Conservation (phyloP, 2,797 vertebrate species). For the Enteromius radiatus region DNA sequence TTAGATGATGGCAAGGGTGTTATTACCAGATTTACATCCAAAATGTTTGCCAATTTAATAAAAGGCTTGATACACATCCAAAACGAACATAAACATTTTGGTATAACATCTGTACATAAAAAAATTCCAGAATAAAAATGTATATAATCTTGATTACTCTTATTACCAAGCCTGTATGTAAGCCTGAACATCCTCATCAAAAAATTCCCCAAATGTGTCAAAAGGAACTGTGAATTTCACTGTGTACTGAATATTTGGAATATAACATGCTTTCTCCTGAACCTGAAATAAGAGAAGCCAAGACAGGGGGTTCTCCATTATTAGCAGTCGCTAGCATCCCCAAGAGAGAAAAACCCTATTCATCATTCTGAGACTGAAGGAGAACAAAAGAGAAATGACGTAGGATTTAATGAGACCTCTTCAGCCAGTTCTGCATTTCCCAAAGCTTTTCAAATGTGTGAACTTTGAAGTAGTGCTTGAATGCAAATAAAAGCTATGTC, state of each 20-base stretch:
- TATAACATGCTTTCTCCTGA: slow-evolving; percentile 7
- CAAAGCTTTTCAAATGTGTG: slow-evolving; percentile 30
- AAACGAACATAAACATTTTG: neutral
- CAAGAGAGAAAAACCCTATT: slow-evolving; percentile 51
- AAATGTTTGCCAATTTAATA: too few species aligned
- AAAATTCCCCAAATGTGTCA: neutral
- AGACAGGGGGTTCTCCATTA: slow-evolving; percentile 43
- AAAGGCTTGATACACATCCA: neutral
- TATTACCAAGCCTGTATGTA: neutral
- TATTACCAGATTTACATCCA: neutral
- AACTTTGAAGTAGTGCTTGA: slow-evolving; percentile 23
- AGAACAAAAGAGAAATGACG: slow-evolving; percentile 53
- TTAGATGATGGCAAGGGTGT: neutral
- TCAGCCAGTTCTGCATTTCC: slow-evolving; percentile 31
- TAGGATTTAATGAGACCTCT: slow-evolving; percentile 59
- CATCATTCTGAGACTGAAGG: slow-evolving; percentile 21
- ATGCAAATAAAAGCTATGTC: slow-evolving; percentile 1
- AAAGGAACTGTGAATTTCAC: neutral
- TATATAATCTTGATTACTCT: neutral
- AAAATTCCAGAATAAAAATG: neutral
- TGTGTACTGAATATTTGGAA: neutral
- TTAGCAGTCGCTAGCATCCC: slow-evolving; percentile 39
- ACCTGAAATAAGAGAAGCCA: slow-evolving; percentile 39
- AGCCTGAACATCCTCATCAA: neutral
- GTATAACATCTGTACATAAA: neutral